A percentile compares a stretch with the other conserved stretches of the same genome.
These are phyloP conservation scores for Parauchenoglanis punctatus DNA, from an alignment of 2,797 vertebrate species.

Conservation along the genomic window DNA sequence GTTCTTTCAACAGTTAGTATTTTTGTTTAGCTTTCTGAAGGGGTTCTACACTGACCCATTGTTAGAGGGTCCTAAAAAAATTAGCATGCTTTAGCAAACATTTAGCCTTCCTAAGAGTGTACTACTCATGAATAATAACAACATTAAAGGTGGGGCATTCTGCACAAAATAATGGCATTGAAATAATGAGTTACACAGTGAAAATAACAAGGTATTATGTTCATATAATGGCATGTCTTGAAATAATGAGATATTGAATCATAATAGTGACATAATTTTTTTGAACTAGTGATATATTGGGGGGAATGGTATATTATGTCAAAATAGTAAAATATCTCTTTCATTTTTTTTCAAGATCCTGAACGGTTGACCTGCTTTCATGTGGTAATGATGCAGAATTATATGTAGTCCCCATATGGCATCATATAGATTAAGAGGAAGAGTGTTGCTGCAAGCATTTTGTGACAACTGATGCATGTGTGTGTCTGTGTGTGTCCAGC, in stretches of 20 bases:
- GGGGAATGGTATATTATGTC: background rate
- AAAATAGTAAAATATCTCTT: background rate
- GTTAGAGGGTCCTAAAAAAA: background rate
- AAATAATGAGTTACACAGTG: background rate
- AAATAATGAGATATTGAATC: background rate
- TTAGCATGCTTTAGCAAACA: too few species aligned
- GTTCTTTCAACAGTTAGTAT: background rate
- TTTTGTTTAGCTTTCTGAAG: background rate
- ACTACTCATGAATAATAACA: too few species aligned
- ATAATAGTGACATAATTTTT: background rate
- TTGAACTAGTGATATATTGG: background rate
- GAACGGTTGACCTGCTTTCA: constrained; percentile 49
- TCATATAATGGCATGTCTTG: background rate
- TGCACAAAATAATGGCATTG: background rate
- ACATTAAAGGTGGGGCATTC: too few species aligned
- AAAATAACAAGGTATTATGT: background rate
- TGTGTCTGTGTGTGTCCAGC: background rate
- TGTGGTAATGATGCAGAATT: constrained; percentile 43
- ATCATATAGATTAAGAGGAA: constrained; percentile 36
- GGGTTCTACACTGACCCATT: background rate
- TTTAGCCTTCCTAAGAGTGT: too few species aligned
- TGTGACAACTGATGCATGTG: background rate
- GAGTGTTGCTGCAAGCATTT: background rate
- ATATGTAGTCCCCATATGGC: too few species aligned
- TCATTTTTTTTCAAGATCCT: constrained; percentile 16